Evolutionary conservation across 2,888 invertebrate genomes (phyloP).

Genomic region (Cepaea hortensis): DNA sequence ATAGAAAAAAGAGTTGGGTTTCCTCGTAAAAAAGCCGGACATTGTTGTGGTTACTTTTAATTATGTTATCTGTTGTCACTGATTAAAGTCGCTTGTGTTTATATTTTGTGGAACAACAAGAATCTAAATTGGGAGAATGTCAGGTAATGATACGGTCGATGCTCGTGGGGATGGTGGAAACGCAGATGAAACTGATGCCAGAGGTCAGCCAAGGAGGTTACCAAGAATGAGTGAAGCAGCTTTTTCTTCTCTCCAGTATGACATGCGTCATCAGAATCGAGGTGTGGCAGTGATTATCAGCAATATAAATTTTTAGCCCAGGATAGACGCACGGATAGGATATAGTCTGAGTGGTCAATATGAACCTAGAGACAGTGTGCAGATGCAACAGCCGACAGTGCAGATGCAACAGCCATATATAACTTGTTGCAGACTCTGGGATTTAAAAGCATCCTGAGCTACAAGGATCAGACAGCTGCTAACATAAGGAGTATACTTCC

Average conservation of each 20-base stretch:
- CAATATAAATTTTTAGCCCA: conserved; percentile 85
- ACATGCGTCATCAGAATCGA: conserved; percentile 87
- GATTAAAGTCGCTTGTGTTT: too few relatives aligned
- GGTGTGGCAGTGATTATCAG: conserved; percentile 93
- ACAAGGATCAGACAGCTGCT: conserved; percentile 81
- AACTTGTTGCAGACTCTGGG: conserved; percentile 79
- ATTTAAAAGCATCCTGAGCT: conserved; percentile 83
- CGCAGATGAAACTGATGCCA: not conserved
- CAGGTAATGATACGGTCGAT: not conserved
- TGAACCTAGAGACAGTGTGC: conserved; percentile 78
- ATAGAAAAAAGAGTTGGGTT: too few relatives aligned
- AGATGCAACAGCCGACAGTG: conserved; percentile 75
- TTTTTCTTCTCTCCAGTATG: conserved; percentile 81
- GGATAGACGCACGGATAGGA: conserved; percentile 80
- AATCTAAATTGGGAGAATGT: too few relatives aligned
- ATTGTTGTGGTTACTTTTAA: too few relatives aligned
- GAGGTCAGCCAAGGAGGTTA: conserved; percentile 12
- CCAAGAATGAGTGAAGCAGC: conserved; percentile 26
- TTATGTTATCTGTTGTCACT: too few relatives aligned
- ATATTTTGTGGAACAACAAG: too few relatives aligned
- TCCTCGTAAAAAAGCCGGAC: too few relatives aligned
- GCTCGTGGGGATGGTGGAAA: not conserved
- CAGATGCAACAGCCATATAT: conserved; percentile 86
- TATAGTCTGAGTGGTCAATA: too few relatives aligned
- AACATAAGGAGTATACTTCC: conserved; percentile 83